phyloP scores from a whole-genome alignment of 2,113 vertebrate species.

The Macquaria ambigua region DNA sequence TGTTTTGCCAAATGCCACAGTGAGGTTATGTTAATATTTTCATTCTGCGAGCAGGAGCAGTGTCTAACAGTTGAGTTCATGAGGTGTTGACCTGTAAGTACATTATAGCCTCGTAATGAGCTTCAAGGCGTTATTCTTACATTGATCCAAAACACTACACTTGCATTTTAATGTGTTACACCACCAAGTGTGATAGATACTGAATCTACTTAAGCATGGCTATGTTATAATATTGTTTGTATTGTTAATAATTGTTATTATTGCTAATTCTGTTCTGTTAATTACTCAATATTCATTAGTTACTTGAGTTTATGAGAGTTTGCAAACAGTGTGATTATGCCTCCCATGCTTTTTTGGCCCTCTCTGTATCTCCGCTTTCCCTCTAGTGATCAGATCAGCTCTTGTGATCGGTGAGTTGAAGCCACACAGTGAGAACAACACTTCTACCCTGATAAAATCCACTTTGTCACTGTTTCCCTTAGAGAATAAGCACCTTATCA shows the following conservation, averaged over 20 bases:
- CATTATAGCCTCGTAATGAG: slow-evolving; percentile 41
- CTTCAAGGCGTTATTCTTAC: slow-evolving; percentile 34
- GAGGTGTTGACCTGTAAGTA: slow-evolving; percentile 26
- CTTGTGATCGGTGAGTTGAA: not conserved
- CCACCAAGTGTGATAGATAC: not conserved
- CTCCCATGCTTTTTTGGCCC: not conserved
- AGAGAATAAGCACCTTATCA: slow-evolving; percentile 12
- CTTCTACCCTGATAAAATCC: slow-evolving; percentile 25
- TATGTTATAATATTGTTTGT: not conserved
- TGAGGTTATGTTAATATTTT: not conserved
- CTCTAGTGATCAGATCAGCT: not conserved
- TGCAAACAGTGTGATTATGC: not conserved
- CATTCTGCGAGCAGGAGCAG: not conserved
- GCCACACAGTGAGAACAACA: slow-evolving; percentile 20
- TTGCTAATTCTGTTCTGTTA: not conserved
- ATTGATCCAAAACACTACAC: slow-evolving; percentile 47
- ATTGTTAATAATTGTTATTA: no score
- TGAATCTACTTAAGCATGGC: not conserved
- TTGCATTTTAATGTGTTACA: slow-evolving; percentile 49
- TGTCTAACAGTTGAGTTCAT: not conserved
- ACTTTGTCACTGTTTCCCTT: slow-evolving; percentile 1
- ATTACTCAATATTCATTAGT: slow-evolving; percentile 2
- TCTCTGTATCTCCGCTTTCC: not conserved
- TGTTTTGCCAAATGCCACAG: not conserved
- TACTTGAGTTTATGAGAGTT: not conserved